These are phyloP conservation scores for Galemys pyrenaicus DNA, from an alignment of 2,113 vertebrate species.

Conservation along the genomic window DNA sequence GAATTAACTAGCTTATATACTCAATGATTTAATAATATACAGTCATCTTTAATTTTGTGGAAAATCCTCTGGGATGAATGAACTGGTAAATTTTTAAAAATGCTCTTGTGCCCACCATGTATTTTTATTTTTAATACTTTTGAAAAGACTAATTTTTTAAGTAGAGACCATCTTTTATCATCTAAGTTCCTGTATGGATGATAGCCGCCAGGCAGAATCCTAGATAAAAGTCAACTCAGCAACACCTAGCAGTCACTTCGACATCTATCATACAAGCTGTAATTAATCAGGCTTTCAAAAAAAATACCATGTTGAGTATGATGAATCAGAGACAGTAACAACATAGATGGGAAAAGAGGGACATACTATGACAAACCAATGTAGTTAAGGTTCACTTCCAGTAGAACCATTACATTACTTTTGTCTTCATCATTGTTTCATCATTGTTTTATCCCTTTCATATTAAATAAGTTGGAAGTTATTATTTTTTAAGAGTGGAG, in stretches of 20 bases:
- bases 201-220: neutral
- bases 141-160: constrained; percentile 42
- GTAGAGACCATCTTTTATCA: neutral
- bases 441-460: neutral
- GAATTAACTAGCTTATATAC: neutral
- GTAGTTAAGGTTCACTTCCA: neutral
- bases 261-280: neutral
- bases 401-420: neutral
- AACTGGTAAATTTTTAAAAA: constrained; percentile 1
- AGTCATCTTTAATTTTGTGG: neutral
- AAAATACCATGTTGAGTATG: neutral
- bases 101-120: neutral
- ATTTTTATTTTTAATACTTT: neutral
- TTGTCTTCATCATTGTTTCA: neutral
- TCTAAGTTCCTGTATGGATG: too few relatives aligned
- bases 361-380: neutral
- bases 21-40: neutral
- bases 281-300: constrained; percentile 52
- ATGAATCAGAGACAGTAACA: constrained; percentile 5
- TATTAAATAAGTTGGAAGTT: neutral
- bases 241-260: neutral
- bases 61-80: constrained; percentile 6
- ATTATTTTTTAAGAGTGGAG: neutral
- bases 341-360: neutral
- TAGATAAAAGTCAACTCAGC: constrained; percentile 7